Base-by-base conservation (phyloP, 2,888 invertebrate species). In the Drosophila neotestacea region DNA sequence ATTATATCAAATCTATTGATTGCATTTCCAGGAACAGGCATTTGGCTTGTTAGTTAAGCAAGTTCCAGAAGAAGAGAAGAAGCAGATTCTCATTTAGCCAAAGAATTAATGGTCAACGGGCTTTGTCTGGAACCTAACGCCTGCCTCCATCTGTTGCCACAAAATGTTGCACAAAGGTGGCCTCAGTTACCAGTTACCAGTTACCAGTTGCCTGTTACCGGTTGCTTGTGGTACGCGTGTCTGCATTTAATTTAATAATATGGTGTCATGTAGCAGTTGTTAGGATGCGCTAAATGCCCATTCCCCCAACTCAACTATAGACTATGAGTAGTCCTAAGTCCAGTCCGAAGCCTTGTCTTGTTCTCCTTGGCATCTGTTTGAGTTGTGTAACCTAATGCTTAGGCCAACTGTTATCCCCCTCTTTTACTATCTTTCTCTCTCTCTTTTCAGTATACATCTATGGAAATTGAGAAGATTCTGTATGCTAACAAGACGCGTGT, bases 261-360 rank as follows among this genome's bases (percentile, higher is more conserved):
- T 73, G 84, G 87, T 88, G 87, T 88, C 84, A 80, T 88, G 80
- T 88, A 66, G 89, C 89, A 86, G 89, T 85, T 80, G 88, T 88
- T 88, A 83, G 84, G 78, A 83, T 78, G 84, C 87, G 78, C 78
- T 86, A 88, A 85, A 83, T 88, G 83, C 69, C 68, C 82, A 85
- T 47, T 65, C 68, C 85, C 70, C 46, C 47, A 22, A 36, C 46
- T 36, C 32, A 55, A 34, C 50, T 22, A 22, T 22, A 38, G 41
- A 34, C 62, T 54, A 42, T 41, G 47, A 22, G 38, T 44, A 51
- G 39, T 32, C 38, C 58, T 47, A 56, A 36, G 41, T 16, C 52
- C 52, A 30, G 48, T 36, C 54, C 52, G 62, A 39, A 64, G 16
- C n/a, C 28, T 16, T 48, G 13, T 39, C 22, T 30, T 41, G 6